Percentiles rank a stretch among this genome's conserved stretches.
Conservation (phyloP, 2,797 vertebrate genomes). For the Calcarius lapponicus region DNA sequence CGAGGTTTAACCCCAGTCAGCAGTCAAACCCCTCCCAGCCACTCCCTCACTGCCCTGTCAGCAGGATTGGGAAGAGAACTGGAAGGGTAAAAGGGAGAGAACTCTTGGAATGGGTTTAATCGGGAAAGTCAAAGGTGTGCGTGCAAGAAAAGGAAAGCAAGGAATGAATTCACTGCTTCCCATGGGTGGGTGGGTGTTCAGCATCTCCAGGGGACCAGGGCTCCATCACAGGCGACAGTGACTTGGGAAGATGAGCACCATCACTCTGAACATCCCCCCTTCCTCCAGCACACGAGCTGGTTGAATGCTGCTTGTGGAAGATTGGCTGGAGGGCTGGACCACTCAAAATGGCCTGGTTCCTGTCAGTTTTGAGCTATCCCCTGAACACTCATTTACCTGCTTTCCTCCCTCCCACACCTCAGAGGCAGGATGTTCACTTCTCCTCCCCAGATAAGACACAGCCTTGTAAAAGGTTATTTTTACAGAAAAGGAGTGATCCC, state of each 20-base stretch:
- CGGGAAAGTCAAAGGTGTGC: background rate
- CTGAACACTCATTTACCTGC: background rate
- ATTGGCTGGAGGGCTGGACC: background rate
- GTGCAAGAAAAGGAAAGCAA: background rate
- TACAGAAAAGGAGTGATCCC: background rate
- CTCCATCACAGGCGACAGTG: background rate
- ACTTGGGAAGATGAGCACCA: background rate
- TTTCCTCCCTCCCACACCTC: background rate
- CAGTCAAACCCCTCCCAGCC: background rate
- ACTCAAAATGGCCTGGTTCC: background rate
- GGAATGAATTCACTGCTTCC: background rate
- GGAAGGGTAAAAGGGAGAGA: background rate
- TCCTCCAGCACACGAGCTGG: background rate
- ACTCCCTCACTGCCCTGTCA: background rate
- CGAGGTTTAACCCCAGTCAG: background rate
- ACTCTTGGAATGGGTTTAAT: background rate
- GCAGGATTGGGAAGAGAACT: rapidly evolving
- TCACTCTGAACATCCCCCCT: background rate
- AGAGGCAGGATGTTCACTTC: background rate
- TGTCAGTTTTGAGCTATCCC: background rate
- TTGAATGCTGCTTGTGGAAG: background rate
- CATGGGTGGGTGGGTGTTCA: background rate
- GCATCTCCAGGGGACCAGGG: background rate
- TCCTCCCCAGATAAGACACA: background rate
- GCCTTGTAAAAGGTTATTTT: background rate